Evolutionary conservation across 1,140 invertebrate genomes (phyloP).

Genomic region (Pogonus chalceus): DNA sequence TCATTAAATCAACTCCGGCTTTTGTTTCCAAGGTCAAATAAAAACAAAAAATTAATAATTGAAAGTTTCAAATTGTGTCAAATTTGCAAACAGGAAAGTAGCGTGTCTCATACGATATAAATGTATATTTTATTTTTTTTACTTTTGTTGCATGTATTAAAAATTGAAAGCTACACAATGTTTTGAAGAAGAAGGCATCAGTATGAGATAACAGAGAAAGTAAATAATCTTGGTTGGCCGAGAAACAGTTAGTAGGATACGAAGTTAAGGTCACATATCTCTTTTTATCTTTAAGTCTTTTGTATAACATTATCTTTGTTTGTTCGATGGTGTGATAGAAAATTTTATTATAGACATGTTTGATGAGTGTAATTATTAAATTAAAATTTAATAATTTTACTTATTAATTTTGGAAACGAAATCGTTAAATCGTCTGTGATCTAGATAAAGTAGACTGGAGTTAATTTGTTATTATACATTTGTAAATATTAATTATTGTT

Average conservation of each 20-base stretch:
- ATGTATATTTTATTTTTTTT: background rate
- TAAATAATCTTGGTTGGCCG: background rate
- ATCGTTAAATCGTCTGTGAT: no score
- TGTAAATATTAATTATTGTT: no score
- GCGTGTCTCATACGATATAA: background rate
- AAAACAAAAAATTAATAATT: slow-evolving; percentile 3
- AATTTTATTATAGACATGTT: no score
- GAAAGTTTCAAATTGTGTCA: background rate
- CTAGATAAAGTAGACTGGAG: no score
- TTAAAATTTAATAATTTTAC: no score
- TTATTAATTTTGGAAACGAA: no score
- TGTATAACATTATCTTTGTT: background rate
- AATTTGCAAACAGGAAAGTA: background rate
- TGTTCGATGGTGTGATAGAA: no score
- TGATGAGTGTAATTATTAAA: no score
- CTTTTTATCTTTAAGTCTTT: background rate
- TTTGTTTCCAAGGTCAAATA: no score
- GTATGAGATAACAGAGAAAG: slow-evolving; percentile 4
- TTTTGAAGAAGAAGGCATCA: background rate
- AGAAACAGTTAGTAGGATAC: background rate
- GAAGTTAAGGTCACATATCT: background rate
- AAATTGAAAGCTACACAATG: slow-evolving; percentile 2
- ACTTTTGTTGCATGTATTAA: slow-evolving; percentile 5
- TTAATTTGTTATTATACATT: no score
- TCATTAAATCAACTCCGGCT: no score